Evolutionary conservation across 2,888 invertebrate species (phyloP).

Genomic region (Smittia aterrima): DNA sequence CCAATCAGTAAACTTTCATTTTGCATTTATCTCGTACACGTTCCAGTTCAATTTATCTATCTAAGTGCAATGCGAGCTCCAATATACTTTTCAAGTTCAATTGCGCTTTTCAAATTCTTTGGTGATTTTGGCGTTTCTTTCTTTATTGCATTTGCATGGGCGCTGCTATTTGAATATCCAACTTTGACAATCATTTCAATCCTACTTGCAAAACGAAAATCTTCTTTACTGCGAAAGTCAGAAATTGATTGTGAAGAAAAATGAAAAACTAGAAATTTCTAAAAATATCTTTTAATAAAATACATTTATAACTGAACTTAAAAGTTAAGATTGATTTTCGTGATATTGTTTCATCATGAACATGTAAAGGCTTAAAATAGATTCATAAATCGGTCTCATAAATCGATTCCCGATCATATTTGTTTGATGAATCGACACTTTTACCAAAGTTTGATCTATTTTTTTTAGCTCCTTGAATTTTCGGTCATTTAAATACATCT

Average conservation of each 20-base stretch:
- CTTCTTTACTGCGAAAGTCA: too few relatives aligned
- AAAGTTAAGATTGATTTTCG: too few relatives aligned
- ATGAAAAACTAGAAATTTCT: too few relatives aligned
- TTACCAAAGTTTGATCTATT: conserved; percentile 22
- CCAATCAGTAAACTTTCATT: conserved; percentile 36
- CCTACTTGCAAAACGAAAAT: background rate
- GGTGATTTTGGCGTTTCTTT: conserved; percentile 22
- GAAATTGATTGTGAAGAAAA: too few relatives aligned
- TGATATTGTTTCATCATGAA: background rate
- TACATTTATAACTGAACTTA: too few relatives aligned
- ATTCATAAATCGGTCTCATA: background rate
- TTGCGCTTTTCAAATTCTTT: conserved; percentile 10
- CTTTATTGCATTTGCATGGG: conserved; percentile 12
- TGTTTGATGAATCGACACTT: background rate
- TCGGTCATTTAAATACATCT: conserved; percentile 39
- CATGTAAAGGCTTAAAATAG: background rate
- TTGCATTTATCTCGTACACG: conserved; percentile 30
- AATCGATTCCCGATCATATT: background rate
- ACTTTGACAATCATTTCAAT: conserved; percentile 4
- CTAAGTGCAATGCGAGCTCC: background rate
- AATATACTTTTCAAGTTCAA: conserved; percentile 7
- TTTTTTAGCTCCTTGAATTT: conserved; percentile 42
- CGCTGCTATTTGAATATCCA: conserved; percentile 33
- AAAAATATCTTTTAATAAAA: too few relatives aligned
- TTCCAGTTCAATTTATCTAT: conserved; percentile 32